These are phyloP conservation scores for Penaeus indicus DNA, from an alignment of 1,140 invertebrate species.

Conservation along the genomic window DNA sequence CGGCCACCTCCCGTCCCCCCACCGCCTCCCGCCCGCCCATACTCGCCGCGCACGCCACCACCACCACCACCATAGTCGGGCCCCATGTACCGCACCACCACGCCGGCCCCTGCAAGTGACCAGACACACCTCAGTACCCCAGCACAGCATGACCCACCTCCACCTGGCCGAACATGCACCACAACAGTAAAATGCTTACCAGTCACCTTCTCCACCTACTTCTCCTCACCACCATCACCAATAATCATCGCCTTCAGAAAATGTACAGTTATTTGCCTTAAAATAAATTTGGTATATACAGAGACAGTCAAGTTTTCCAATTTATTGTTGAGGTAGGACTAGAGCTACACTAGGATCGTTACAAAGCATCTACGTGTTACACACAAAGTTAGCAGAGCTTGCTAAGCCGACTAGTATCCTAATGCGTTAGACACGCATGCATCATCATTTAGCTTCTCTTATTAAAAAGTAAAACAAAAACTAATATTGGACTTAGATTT, in stretches of 20 bases:
- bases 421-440: constrained; percentile 53
- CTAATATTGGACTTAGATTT: constrained; percentile 32
- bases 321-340: constrained; percentile 60
- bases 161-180: constrained; percentile 26
- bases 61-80: constrained; percentile 28
- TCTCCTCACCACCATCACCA: no score
- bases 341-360: constrained; percentile 55
- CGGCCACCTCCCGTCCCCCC: not conserved
- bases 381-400: constrained; percentile 48
- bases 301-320: constrained; percentile 41
- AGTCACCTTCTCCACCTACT: constrained; percentile 2
- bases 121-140: constrained; percentile 53
- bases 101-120: constrained; percentile 60
- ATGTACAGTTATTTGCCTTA: not conserved
- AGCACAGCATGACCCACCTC: not conserved
- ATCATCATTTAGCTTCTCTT: constrained; percentile 23
- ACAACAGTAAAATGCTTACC: constrained; percentile 26
- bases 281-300: constrained; percentile 40
- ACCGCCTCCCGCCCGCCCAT: constrained; percentile 28
- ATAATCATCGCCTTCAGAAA: not conserved
- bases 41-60: constrained; percentile 33
- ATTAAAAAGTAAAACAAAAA: constrained; percentile 23
- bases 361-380: constrained; percentile 52
- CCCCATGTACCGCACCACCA: constrained; percentile 35
- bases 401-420: constrained; percentile 51